phyloP scores from a whole-genome alignment of 2,888 invertebrate species.

The Xylota segnis region DNA sequence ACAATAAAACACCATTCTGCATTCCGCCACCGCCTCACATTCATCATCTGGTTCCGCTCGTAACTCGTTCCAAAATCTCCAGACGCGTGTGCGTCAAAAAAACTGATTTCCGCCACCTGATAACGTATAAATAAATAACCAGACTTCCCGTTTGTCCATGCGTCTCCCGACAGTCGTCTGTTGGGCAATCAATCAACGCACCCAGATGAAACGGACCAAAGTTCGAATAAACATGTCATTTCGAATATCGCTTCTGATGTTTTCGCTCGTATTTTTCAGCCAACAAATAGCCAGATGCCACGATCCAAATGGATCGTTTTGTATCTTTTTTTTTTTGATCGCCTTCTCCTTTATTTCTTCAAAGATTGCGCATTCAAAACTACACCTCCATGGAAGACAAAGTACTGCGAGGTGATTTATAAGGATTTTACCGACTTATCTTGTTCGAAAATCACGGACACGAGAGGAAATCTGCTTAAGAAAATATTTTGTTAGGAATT shows the following conservation, averaged over 20 bases:
- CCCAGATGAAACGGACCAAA: constrained; percentile 62
- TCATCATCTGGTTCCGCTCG: background rate
- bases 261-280: background rate
- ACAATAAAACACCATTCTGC: background rate
- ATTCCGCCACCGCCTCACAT: background rate
- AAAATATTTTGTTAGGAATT: background rate
- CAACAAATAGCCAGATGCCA: background rate
- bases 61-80: constrained; percentile 3
- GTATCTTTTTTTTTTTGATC: background rate
- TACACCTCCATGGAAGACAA: background rate
- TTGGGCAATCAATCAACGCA: constrained; percentile 53
- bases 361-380: background rate
- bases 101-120: constrained; percentile 41
- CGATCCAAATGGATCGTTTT: background rate
- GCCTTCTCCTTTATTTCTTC: background rate
- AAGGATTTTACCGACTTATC: constrained; percentile 1
- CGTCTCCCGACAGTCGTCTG: background rate
- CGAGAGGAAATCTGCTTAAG: background rate
- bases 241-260: constrained; percentile 33
- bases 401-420: constrained; percentile 18
- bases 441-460: background rate
- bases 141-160: background rate
- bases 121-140: constrained; percentile 16
- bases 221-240: constrained; percentile 66
- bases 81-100: constrained; percentile 19